Percentiles rank a stretch among this genome's conserved stretches.
Evolutionary conservation across 1,140 invertebrate species (phyloP).

Genomic region (Lycorma delicatula): DNA sequence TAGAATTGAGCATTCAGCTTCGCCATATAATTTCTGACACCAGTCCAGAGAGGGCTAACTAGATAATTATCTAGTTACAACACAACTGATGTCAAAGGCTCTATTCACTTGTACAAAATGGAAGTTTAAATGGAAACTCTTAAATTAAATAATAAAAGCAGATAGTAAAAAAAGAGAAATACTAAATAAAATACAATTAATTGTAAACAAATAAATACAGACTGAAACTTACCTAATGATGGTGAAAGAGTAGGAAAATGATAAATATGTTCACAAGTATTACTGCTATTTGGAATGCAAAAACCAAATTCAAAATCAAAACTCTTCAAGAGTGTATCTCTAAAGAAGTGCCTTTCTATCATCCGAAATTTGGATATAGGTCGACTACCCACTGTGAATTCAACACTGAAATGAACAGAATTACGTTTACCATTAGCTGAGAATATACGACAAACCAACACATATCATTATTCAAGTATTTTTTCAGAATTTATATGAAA

Average conservation of each 20-base stretch:
- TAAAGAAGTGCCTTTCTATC: conserved; percentile 97
- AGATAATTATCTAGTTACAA: no score
- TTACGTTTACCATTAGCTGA: no score
- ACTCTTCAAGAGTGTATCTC: conserved; percentile 89
- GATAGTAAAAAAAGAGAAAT: not conserved
- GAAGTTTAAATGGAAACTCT: no score
- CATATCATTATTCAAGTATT: no score
- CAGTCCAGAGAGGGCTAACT: no score
- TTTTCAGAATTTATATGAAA: no score
- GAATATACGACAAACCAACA: no score
- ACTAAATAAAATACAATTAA: not conserved
- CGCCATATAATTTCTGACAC: no score
- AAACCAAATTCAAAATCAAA: conserved; percentile 99
- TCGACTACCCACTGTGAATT: conserved; percentile 88
- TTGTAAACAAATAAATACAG: conserved; percentile 12
- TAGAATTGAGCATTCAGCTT: no score
- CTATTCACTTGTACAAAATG: no score
- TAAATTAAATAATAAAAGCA: no score
- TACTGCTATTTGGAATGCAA: conserved; percentile 94
- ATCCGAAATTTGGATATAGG: conserved; percentile 94
- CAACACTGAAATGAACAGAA: conserved; percentile 81
- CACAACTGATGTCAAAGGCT: no score
- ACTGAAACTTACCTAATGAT: conserved; percentile 39
- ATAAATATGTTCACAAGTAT: conserved; percentile 98
- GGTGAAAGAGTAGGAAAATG: conserved; percentile 86